These are phyloP conservation scores for Solenopsis invicta DNA, from an alignment of 1,140 invertebrate genomes.

Conservation along the genomic window DNA sequence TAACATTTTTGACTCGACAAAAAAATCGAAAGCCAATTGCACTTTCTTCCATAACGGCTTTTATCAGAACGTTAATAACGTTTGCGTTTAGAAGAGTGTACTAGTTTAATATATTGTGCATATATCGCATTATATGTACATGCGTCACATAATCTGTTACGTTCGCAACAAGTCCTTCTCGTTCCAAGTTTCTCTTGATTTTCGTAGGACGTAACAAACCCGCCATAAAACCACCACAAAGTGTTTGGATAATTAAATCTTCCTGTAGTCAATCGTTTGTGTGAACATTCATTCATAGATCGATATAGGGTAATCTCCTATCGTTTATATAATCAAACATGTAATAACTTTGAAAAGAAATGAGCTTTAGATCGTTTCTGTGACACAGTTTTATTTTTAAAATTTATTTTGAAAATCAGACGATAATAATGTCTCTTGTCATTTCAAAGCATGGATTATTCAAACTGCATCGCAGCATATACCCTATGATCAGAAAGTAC, in stretches of 20 bases:
- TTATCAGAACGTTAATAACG: slow-evolving; percentile 29
- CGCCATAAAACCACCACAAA: slow-evolving; percentile 51
- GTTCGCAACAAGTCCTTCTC: slow-evolving; percentile 71
- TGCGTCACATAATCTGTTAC: slow-evolving; percentile 26
- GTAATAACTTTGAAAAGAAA: neutral
- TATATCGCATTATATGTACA: slow-evolving; percentile 50
- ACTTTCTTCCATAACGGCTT: neutral
- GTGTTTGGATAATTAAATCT: slow-evolving; percentile 54
- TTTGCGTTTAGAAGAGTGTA: neutral
- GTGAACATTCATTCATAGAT: slow-evolving; percentile 29
- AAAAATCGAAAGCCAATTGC: slow-evolving; percentile 32
- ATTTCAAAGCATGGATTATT: neutral
- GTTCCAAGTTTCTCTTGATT: slow-evolving; percentile 62
- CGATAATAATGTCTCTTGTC: neutral
- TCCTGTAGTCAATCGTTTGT: neutral
- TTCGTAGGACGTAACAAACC: slow-evolving; percentile 18
- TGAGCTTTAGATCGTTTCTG: neutral
- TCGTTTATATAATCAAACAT: neutral
- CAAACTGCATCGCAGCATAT: neutral
- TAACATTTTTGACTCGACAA: neutral
- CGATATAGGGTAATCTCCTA: neutral
- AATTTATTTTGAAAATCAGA: neutral
- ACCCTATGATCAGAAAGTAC: too few species aligned
- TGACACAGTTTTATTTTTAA: neutral
- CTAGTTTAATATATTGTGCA: slow-evolving; percentile 2